Evolutionary conservation across 35 echinoderm and acorn worm species (phyloP), one percentile per base, ranked within the genome.

Genomic region (Nesometra sesokonis): DNA sequence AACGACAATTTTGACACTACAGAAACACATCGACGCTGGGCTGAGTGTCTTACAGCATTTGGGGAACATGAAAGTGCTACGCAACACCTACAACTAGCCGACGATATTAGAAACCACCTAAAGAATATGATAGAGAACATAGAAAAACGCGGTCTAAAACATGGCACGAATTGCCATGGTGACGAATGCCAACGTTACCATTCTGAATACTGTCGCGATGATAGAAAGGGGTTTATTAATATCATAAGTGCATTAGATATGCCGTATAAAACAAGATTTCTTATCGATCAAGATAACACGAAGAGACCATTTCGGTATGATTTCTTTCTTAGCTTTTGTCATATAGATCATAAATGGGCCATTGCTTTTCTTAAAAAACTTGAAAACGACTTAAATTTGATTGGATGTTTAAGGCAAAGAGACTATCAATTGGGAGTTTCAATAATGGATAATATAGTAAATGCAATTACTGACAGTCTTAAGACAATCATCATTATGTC

Each of bases 301-400:
- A 43, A 15, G 52, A 67, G 23, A 67, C 52, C 52, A 67, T 67
- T 67, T 27, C 52, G 52, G 57, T 93, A 91, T 37, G 92, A 93
- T 47, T 97, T 97, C 77, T 93, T 97, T 86, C 36, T 97, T 33
- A 89, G 86, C 33, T 97, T 97, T 52, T 78, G 89, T 17, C 89
- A 93, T 36, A 93, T 93, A 33, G 95, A 97, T 67, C 81, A 97
- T 77, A 93, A 93, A 57, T 97, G 95, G 95, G 40, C 95, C 11
- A 38, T 93, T 34, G 57, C 89, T 17, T 87, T 97, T n/a, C 86
- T 97, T 15, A 88, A 86, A 32, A 91, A 89, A 46, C 77, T 97
- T 3, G 95, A 97, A 37, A 93, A 85, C 34, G 92, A 91, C 34
- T 82, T 91, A 33, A 47, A 83, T 17, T 9, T 97, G 23, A 43